Percentiles rank a stretch among this genome's conserved stretches.
Evolutionary conservation across 2,113 vertebrate genomes (phyloP).

Genomic region (Heterotilapia buettikoferi): DNA sequence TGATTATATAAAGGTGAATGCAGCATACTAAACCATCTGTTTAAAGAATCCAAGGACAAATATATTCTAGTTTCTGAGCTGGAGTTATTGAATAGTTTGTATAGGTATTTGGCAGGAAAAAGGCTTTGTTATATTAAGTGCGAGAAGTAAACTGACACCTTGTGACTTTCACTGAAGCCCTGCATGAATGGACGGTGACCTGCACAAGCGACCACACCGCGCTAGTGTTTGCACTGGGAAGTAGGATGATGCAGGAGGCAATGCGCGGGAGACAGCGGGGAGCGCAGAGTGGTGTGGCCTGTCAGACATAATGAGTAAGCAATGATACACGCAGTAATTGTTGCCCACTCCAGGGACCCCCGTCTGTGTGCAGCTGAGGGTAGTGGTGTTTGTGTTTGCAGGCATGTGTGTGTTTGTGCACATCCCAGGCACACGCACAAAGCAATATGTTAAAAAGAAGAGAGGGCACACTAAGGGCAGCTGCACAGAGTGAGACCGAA

Average conservation of each 20-base stretch:
- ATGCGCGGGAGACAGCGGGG: slow-evolving; percentile 56
- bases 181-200: background rate
- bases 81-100: background rate
- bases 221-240: background rate
- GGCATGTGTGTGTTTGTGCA: background rate
- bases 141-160: background rate
- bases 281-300: slow-evolving; percentile 70
- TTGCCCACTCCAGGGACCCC: slow-evolving; percentile 59
- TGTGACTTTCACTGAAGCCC: slow-evolving; percentile 14
- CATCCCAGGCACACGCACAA: background rate
- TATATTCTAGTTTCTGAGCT: background rate
- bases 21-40: background rate
- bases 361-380: slow-evolving; percentile 11
- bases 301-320: slow-evolving; percentile 77
- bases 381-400: background rate
- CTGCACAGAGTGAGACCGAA: slow-evolving; percentile 13
- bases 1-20: background rate
- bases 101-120: background rate
- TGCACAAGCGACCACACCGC: background rate
- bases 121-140: background rate
- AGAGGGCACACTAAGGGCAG: slow-evolving; percentile 21
- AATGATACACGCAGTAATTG: slow-evolving; percentile 75
- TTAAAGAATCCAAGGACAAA: background rate
- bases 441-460: slow-evolving; percentile 25
- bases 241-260: slow-evolving; percentile 54